A percentile compares a stretch with the other conserved stretches of the same genome.
These are phyloP conservation scores for Simalia tracyae DNA, from an alignment of 2,797 vertebrate genomes.

Conservation along the genomic window DNA sequence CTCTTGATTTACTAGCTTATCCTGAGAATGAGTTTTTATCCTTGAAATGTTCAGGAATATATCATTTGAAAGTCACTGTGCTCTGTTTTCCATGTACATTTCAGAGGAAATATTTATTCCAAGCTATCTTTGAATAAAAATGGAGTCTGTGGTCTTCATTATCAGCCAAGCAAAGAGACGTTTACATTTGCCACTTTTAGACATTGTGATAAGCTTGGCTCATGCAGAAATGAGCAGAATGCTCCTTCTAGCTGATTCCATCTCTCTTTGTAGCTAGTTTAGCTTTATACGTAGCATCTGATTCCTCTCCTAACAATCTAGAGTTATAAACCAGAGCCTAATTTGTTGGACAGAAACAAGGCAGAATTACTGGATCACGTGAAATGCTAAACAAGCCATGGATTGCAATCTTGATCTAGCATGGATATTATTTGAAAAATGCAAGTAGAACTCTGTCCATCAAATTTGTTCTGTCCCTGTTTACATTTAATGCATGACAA, in stretches of 20 bases:
- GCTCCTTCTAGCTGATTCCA: not conserved
- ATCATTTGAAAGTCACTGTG: not conserved
- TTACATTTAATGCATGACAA: not conserved
- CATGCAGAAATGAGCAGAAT: not conserved
- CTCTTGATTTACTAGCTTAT: constrained; percentile 35
- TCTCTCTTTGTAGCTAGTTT: not conserved
- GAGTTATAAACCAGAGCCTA: not conserved
- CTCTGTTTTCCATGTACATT: not conserved
- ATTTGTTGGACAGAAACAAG: not conserved
- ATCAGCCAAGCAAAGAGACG: not conserved
- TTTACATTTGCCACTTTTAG: not conserved
- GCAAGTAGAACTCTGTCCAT: not conserved
- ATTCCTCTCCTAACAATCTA: not conserved
- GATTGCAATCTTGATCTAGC: not conserved
- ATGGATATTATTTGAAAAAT: not conserved
- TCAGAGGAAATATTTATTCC: not conserved
- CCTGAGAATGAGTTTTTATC: constrained; percentile 13
- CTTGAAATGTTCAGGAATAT: not conserved
- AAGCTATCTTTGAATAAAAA: not conserved
- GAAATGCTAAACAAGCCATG: not conserved
- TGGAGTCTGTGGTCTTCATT: not conserved
- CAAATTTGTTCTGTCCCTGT: not conserved
- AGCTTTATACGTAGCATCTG: not conserved
- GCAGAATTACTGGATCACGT: not conserved
- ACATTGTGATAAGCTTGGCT: not conserved